phyloP scores from a whole-genome alignment of 37 sponge, comb jelly and placozoan species.

The Oopsacas minuta region DNA sequence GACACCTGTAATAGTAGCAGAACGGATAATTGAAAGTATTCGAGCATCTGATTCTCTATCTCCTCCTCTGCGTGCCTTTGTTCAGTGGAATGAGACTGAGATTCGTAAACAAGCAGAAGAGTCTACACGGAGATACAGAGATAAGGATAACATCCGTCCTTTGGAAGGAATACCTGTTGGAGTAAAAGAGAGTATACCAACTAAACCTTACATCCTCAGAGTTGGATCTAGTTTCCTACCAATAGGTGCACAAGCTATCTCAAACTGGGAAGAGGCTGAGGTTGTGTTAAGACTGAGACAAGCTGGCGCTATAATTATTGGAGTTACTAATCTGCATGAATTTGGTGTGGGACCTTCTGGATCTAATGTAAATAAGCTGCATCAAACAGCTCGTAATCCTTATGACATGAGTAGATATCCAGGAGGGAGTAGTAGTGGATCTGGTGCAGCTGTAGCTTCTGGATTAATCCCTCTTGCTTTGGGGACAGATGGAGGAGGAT shows the following conservation, averaged over 20 bases:
- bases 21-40: slow-evolving; percentile 34
- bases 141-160: slow-evolving; percentile 48
- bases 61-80: slow-evolving; percentile 57
- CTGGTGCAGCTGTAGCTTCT: slow-evolving; percentile 67
- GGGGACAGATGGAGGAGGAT: slow-evolving; percentile 89
- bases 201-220: slow-evolving; percentile 38
- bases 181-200: slow-evolving; percentile 57
- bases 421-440: slow-evolving; percentile 83
- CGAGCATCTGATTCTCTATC: slow-evolving; percentile 23
- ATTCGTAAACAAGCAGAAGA: slow-evolving; percentile 54
- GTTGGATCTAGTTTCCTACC: slow-evolving; percentile 34
- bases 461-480: slow-evolving; percentile 69
- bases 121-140: slow-evolving; percentile 59
- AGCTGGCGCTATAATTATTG: slow-evolving; percentile 72
- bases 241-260: not conserved
- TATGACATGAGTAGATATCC: slow-evolving; percentile 51
- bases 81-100: slow-evolving; percentile 26
- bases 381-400: slow-evolving; percentile 67
- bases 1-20: not conserved
- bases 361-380: slow-evolving; percentile 58
- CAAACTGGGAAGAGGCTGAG: slow-evolving; percentile 20
- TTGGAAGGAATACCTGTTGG: slow-evolving; percentile 80
- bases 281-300: slow-evolving; percentile 40
- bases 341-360: slow-evolving; percentile 73
- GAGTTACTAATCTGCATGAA: slow-evolving; percentile 77